Evolutionary conservation across 1,140 invertebrate genomes (phyloP), one percentile per base, ranked within the genome.

Genomic region (Scaptomyza pallida): DNA sequence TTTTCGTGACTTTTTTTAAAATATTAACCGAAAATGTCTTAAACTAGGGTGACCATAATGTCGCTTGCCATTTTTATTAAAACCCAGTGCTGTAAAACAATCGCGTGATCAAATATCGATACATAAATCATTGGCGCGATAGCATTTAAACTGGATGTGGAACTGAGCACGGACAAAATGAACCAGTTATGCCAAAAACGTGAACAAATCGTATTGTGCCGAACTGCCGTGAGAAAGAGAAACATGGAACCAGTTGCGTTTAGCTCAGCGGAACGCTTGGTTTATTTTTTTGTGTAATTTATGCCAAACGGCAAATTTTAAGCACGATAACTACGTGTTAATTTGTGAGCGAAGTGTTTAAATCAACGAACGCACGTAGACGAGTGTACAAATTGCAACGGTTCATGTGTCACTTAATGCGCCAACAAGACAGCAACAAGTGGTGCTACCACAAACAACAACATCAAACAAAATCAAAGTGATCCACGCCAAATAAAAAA

Each of bases 381-480:
- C 16, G 48, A 59, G 16, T 23, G 26, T 54, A 6, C 6, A 44
- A 50, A 44, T 55, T 50, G 5, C 21, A 35, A 9, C 35, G 48
- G 40, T 72, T 35, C 19, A 72, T 55, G 54, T 57, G 52, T 72
- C 41, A 60, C 55, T 72, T 72, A 68, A 72, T 61, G 63, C 55
- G 50, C 50, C 63, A 72, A 61, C 63, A 72, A 61, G 50, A 43
- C 43, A 68, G 64, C 70, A 72, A 72, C 70, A 72, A 72, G 70
- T 72, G 70, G 70, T 72, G 19, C 13, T 43, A 61, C 70, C 70
- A 72, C 70, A 60, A 50, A 51, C 43, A 54, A 16, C 44, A 21
- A 5, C 47, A 60, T 26, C 47, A 54, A 23, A 40, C 51, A 45
- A 33, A 17, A 61, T 23, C 63, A 12, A 50, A 70, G 65, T 15